phyloP scores from a whole-genome alignment of 1,140 invertebrate species.

The Caenorhabditis latens region DNA sequence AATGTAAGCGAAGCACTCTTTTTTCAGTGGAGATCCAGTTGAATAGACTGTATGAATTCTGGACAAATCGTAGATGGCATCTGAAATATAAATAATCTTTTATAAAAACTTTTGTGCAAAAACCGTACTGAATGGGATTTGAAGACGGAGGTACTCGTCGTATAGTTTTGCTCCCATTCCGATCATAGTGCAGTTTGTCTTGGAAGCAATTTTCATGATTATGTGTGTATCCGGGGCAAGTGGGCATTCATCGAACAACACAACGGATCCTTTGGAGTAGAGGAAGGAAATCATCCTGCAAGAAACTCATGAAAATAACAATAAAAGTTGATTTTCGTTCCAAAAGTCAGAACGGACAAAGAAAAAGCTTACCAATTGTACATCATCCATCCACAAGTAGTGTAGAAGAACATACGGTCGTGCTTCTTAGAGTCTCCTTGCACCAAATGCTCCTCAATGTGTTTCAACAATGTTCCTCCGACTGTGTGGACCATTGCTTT shows the following conservation, averaged over 20 bases:
- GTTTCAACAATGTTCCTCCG: constrained; percentile 82
- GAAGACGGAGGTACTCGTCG: constrained; percentile 78
- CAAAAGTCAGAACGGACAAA: background rate
- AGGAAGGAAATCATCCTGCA: constrained; percentile 68
- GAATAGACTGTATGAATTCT: constrained; percentile 80
- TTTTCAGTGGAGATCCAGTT: constrained; percentile 81
- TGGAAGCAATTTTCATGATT: constrained; percentile 81
- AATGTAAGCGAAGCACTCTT: constrained; percentile 81
- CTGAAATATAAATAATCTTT: constrained; percentile 61
- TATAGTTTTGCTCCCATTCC: constrained; percentile 82
- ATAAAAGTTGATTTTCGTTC: background rate
- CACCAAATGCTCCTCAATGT: constrained; percentile 81
- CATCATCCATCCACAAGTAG: constrained; percentile 83
- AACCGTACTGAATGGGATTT: constrained; percentile 71
- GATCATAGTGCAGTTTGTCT: constrained; percentile 81
- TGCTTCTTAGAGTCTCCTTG: constrained; percentile 80
- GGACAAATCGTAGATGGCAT: constrained; percentile 76
- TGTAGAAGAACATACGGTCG: constrained; percentile 82
- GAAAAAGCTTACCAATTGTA: constrained; percentile 80
- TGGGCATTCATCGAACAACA: constrained; percentile 82
- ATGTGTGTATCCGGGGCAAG: constrained; percentile 79
- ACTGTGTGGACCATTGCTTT: constrained; percentile 83
- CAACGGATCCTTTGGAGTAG: constrained; percentile 80
- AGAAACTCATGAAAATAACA: background rate
- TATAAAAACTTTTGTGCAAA: too few relatives aligned